Base-by-base conservation (phyloP, 1,140 invertebrate species). In the Mya arenaria region DNA sequence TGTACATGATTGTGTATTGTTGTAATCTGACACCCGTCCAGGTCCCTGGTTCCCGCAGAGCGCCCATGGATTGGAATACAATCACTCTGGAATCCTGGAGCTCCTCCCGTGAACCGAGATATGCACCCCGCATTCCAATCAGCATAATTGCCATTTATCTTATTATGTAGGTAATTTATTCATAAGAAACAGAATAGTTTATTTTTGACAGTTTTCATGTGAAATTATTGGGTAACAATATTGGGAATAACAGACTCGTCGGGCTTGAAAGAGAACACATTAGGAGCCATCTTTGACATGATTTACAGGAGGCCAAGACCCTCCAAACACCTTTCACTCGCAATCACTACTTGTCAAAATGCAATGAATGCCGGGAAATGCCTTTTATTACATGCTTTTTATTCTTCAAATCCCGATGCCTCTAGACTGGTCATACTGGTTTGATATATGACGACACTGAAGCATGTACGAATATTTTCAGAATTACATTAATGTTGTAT, bases 211-310 rank as follows among this genome's bases (percentile, higher is more conserved):
- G 48, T 52, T 52, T 52, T 52, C 25, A 23, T 52, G 17, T 1
- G 48, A 52, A 52, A 52, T n/a, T 52, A 52, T 52, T 52, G 48
- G 48, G 10, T 52, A 52, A 52, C 48, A 52, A 52, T 52, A 52
- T 52, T 23, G 17, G 48, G 17, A n/a, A 23, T 52, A 52, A 52
- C 19, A 52, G 25, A 1, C 48, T 52, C 17, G 48, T n/a, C 19
- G 1, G 48, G 17, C 19, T n/a, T 52, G 25, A 52, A 52, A 52
- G 48, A 10, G n/a, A 10, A 52, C 48, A 23, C 48, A 52, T 52
- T 23, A 23, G 48, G 48, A 23, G 48, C 48, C 48, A 52, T 52
- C 48, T n/a, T 52, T 52, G 48, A n/a, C 48, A 52, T n/a, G 19
- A 52, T 52, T 52, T n/a, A 23, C 48, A 52, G 17, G 19, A 52